These are phyloP conservation scores for Agapetus fuscipes DNA, from an alignment of 2,888 invertebrate species.

Conservation along the genomic window DNA sequence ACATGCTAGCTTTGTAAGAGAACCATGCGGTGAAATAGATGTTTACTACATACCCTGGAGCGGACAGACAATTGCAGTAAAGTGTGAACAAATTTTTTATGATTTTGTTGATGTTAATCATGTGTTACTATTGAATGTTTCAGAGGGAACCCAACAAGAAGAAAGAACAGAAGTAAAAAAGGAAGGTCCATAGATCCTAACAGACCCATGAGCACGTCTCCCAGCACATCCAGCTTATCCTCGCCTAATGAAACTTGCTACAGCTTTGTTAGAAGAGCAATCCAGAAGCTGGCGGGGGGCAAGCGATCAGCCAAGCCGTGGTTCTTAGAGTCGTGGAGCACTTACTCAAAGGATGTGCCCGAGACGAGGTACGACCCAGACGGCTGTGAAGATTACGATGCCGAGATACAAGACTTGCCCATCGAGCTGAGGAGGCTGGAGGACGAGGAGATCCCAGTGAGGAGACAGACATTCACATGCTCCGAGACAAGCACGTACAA, in stretches of 20 bases:
- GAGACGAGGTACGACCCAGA: conserved; percentile 41
- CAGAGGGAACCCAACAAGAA: conserved; percentile 18
- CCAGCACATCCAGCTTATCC: conserved; percentile 79
- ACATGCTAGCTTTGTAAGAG: no score
- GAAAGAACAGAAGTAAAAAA: conserved; percentile 26
- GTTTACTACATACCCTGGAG: no score
- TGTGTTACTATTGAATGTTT: no score
- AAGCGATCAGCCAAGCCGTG: conserved; percentile 51
- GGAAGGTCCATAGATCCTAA: conserved; percentile 59
- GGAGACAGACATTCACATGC: conserved; percentile 43
- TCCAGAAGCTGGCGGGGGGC: conserved; percentile 75
- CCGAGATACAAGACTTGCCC: conserved; percentile 66
- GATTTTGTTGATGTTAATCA: no score
- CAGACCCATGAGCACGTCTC: conserved; percentile 48
- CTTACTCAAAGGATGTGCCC: conserved; percentile 32
- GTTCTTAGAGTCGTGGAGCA: conserved; percentile 75
- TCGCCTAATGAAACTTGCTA: conserved; percentile 92
- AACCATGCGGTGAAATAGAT: no score
- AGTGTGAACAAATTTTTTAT: no score
- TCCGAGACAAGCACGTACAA: conserved; percentile 31
- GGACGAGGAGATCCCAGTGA: conserved; percentile 50
- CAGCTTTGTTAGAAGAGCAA: conserved; percentile 81
- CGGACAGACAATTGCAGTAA: no score
- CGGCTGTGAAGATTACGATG: conserved; percentile 50
- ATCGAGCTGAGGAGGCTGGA: conserved; percentile 80